Evolutionary conservation across 1,140 invertebrate species (phyloP).

Genomic region (Drosophila ficusphila): DNA sequence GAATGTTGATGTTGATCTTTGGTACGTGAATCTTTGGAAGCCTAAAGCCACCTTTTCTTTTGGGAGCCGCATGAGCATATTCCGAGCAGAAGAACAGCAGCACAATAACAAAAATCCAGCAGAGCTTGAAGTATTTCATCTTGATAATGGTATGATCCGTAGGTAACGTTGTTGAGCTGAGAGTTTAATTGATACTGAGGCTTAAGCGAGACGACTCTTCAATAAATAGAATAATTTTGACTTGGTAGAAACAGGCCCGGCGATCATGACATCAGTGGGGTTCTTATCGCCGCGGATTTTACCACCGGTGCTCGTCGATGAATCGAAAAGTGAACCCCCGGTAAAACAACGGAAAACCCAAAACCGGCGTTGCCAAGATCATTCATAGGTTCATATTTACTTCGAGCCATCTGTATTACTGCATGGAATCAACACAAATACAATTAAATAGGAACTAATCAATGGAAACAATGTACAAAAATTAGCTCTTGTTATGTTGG

Average conservation of each 20-base stretch:
- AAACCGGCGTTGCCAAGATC: background rate
- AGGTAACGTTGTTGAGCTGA: background rate
- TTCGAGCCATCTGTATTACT: background rate
- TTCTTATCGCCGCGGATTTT: conserved; percentile 43
- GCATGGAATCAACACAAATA: background rate
- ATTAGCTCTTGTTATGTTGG: background rate
- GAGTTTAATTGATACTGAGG: conserved; percentile 10
- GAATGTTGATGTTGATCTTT: conserved; percentile 65
- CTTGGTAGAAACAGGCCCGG: background rate
- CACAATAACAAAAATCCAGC: conserved; percentile 38
- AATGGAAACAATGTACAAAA: background rate
- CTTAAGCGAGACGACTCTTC: background rate
- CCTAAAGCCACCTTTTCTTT: conserved; percentile 34
- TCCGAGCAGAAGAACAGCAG: conserved; percentile 22
- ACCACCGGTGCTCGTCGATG: conserved; percentile 14
- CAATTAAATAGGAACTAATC: background rate
- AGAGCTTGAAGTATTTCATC: conserved; percentile 60
- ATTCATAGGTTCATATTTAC: background rate
- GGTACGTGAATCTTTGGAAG: too few relatives aligned
- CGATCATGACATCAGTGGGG: conserved; percentile 8
- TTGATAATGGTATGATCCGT: background rate
- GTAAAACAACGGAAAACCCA: background rate
- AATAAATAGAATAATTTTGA: conserved; percentile 28
- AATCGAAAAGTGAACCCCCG: conserved; percentile 46
- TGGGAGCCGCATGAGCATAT: conserved; percentile 39